Conservation (phyloP, 2,888 invertebrate genomes). For the Campoletis raptor region DNA sequence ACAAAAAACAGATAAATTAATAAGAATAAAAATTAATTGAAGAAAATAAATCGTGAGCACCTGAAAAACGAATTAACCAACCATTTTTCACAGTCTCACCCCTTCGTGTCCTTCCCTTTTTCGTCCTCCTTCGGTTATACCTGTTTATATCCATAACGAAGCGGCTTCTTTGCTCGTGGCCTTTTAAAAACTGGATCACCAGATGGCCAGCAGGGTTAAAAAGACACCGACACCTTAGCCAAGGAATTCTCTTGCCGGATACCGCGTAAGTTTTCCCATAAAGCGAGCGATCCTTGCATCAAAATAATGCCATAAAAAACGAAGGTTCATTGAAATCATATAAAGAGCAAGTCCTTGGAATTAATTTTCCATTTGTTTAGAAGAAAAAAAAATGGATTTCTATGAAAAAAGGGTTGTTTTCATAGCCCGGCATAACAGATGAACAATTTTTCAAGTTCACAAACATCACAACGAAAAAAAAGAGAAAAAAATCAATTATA, state of each 20-base stretch:
- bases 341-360: background rate
- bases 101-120: constrained; percentile 25
- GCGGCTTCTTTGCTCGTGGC: constrained; percentile 47
- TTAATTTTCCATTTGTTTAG: background rate
- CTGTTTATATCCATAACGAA: background rate
- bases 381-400: background rate
- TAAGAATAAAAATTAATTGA: constrained; percentile 10
- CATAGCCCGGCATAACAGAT: too few species aligned
- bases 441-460: background rate
- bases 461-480: background rate
- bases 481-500: background rate
- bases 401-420: too few species aligned
- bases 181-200: constrained; percentile 58
- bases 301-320: background rate
- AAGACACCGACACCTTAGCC: constrained; percentile 55
- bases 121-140: constrained; percentile 28
- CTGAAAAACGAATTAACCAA: constrained; percentile 18
- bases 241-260: constrained; percentile 57
- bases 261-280: constrained; percentile 42
- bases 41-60: constrained; percentile 38
- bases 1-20: constrained; percentile 25
- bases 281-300: background rate
- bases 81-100: constrained; percentile 60
- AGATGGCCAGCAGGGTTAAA: constrained; percentile 54
- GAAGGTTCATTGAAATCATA: background rate